Evolutionary conservation across 2,797 vertebrate species (phyloP), one percentile per base, ranked within the genome.

Genomic region (Eospalax fontanierii): DNA sequence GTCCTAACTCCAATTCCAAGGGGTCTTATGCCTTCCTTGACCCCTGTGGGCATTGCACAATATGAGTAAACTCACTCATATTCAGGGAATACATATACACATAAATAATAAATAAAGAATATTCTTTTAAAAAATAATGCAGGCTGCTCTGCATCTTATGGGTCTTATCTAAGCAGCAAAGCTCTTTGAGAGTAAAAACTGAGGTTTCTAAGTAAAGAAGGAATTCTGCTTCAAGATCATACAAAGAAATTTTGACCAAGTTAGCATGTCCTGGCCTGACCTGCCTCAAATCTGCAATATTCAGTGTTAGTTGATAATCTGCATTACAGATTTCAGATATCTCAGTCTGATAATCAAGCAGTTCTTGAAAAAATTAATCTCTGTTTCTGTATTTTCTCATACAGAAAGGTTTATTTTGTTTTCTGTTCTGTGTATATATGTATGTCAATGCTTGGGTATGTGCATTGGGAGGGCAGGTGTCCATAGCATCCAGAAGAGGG

Each of bases 201-300:
- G 54, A 74, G 21, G 40, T 59, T 75, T 90, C 38, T 38, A 81
- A 26, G 57, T 75, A 9, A 83, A 61, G 11, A 73, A 91, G 19
- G 9, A 92, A 95, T 94, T 84, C 38, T 92, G 19, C 43, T 7
- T 92, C 21, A 76, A 75, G 75, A 81, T 8, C 26, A 10, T 65
- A 43, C 33, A 70, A 4, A 68, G 38, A 92, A 65, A 88, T 84
- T 38, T 14, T 54, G 33, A 33, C 68, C 22, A 0, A 57, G 5
- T 54, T 59, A 50, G 15, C 19, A 66, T 21, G 38, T 38, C 6
- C 40, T 24, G 24, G n/a, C 2, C 24, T 24, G 24, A 30, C 2
- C 24, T 91, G 61, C 1, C 14, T 75, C 33, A 86, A 78, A 54
- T 30, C 22, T 81, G 12, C 5, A 50, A 57, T 14, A 66, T 21